Evolutionary conservation across 2,113 vertebrate species (phyloP), one percentile per base, ranked within the genome.

Genomic region (Dipodomys spectabilis): DNA sequence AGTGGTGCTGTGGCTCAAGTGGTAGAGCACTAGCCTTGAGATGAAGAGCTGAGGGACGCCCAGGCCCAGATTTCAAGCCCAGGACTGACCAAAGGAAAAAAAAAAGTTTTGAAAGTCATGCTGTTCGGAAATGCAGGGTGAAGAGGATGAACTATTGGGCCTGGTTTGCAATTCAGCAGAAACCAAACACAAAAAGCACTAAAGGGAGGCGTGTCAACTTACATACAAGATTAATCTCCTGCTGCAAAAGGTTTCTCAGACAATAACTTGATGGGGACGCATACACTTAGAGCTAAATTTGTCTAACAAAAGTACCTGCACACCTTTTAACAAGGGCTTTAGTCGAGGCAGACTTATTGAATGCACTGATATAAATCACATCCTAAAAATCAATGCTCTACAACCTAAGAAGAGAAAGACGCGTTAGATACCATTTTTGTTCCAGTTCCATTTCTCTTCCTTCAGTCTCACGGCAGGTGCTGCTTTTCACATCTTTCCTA

Each of bases 341-440:
- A 77, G 32, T 32, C 53, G 22, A 72, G 60, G 60, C 6, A 88
- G 8, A 25, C 18, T 73, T 75, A 27, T 32, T 82, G 44, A 65
- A 82, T 57, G 8, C 16, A 81, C 71, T 67, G 71, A 72, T 60
- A 88, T 25, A 82, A 78, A 82, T 92, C 62, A 60, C 45, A 53
- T 81, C 39, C 75, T 23, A 0, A 83, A 22, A 93, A 79, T 93
- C 60, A 84, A 5, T 86, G 18, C 45, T 95, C 23, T 82, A 65
- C 86, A 45, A 32, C 25, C 7, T 65, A 74, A 84, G 64, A 82
- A 89, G 71, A 72, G 88, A 93, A 95, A 44, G 19, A 74, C 83
- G 39, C 23, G 35, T 92, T 91, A 25, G 32, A 86, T 85, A n/a
- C 3, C 11, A 74, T 7, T 82, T 84, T 86, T 86, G n/a, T 45